Evolutionary conservation across 2,888 invertebrate species (phyloP), one percentile per base, ranked within the genome.

Genomic region (Vesta saturnalis): DNA sequence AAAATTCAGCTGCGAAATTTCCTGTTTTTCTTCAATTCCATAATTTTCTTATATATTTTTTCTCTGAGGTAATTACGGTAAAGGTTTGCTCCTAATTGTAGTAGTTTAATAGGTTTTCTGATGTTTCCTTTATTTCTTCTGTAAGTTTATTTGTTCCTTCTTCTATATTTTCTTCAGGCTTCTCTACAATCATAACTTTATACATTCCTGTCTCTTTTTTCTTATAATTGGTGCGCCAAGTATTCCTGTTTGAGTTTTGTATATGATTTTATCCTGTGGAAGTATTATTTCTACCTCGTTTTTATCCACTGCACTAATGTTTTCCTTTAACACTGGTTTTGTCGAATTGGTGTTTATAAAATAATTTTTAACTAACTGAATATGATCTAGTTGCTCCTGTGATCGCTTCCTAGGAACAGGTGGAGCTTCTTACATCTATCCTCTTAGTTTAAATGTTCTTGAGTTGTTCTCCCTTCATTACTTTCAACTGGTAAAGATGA

Each of bases 321-420:
- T 10, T 30, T 5, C 10, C 10, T 30, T 30, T 30, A 10, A n/a
- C n/a, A 30, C 19, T 4, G 55, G 6, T 55, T 5, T 10, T 10
- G 18, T 8, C 2, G 8, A 14, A 3, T 2, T 55, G 15, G 2
- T 19, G 2, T 52, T 3, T 12, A 18, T 52, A 3, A 16, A 52
- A 18, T 52, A n/a, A 8, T 18, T 52, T 14, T 8, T 16, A 3
- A 55, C 6, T 19, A 55, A 1, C 19, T 3, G 14, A 3, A 21
- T 55, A 10, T 55, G 30, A 10, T 55, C 4, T 21, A 6, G 15
- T 55, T 39, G 57, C 57, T 57, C 57, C 57, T 5, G 5, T 39
- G 23, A 15, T 39, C 1, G 1, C 30, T 15, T 39, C 16, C 10
- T 6, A 3, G 6, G 16, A 35, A 39, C 57, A 6, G 16, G 3